phyloP scores from a whole-genome alignment of 2,113 vertebrate genomes.

The Aegithalos caudatus region DNA sequence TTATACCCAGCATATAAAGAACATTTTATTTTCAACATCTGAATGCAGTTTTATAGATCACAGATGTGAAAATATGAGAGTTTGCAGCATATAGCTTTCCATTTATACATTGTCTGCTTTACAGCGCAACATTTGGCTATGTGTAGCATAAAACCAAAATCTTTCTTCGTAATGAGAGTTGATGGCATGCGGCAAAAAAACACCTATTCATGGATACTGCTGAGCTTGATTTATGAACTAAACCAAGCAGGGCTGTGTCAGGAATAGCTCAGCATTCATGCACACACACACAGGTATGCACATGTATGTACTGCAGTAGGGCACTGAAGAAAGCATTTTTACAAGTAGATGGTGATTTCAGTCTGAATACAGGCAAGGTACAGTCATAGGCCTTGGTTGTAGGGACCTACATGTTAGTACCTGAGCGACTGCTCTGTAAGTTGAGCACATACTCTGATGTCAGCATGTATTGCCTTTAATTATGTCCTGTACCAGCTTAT shows the following conservation, averaged over 20 bases:
- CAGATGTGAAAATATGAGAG: not conserved
- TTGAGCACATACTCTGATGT: not conserved
- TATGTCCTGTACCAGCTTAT: not conserved
- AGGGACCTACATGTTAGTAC: rapidly evolving
- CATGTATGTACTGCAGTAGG: not conserved
- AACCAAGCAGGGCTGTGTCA: not conserved
- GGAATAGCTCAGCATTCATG: not conserved
- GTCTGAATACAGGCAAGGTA: not conserved
- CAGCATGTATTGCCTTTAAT: not conserved
- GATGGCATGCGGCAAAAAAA: not conserved
- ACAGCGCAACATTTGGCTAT: not conserved
- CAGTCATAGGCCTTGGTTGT: not conserved
- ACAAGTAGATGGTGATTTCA: not conserved
- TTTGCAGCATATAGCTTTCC: not conserved
- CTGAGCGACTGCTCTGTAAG: not conserved
- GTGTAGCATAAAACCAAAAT: not conserved
- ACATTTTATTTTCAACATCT: not conserved
- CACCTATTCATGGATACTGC: not conserved
- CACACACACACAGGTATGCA: rapidly evolving
- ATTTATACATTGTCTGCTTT: not conserved
- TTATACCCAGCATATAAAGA: not conserved
- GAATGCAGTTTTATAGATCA: not conserved
- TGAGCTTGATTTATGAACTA: not conserved
- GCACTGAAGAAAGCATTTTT: not conserved
- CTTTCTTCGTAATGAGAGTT: not conserved